Evolutionary conservation across 35 echinoderm and acorn worm genomes (phyloP), one percentile per base, ranked within the genome.

Genomic region (Acanthaster planci): DNA sequence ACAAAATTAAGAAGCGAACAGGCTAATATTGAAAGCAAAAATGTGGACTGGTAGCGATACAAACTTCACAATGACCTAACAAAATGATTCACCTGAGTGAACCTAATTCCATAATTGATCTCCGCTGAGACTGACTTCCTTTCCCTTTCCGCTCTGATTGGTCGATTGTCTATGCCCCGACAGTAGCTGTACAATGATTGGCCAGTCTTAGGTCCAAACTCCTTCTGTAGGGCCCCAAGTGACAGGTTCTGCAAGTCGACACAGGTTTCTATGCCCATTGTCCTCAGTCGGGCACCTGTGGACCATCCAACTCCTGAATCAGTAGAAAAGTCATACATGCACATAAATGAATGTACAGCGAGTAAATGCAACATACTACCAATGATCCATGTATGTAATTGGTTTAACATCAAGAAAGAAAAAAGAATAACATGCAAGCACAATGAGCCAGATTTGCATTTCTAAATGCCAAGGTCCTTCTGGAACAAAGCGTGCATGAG

Each of bases 141-240:
- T 57, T 91, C 91, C 31, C 76, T 67, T 56, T 97, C 91, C 60
- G 76, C 84, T 78, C 60, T 84, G 55, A 97, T 97, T 18, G 95
- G 84, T 54, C 91, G 83, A 86, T 93, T 82, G 57, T 97, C 95
- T 30, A 85, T 35, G 8, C 95, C 95, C 16, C 91, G 83, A 39
- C 95, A 93, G 81, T 84, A 85, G 23, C 75, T 55, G 85, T 93
- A 89, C 15, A 97, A 67, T 10, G 79, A 58, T 75, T 97, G 88
- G n/a, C 95, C 95, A 23, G 95, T 97, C 67, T 97, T 97, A 21
- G 92, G 88, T 80, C 95, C 95, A 89, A 97, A 97, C 38, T 97
- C 95, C 60, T 92, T 97, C 82, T 97, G 95, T 58, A 97, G 55
- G 39, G 64, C 29, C 7, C 53, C 17, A 21, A 93, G 72, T 22